A percentile compares a stretch with the other conserved stretches of the same genome.
Conservation (phyloP, 2,888 invertebrate species). For the Callimorpha dominula region DNA sequence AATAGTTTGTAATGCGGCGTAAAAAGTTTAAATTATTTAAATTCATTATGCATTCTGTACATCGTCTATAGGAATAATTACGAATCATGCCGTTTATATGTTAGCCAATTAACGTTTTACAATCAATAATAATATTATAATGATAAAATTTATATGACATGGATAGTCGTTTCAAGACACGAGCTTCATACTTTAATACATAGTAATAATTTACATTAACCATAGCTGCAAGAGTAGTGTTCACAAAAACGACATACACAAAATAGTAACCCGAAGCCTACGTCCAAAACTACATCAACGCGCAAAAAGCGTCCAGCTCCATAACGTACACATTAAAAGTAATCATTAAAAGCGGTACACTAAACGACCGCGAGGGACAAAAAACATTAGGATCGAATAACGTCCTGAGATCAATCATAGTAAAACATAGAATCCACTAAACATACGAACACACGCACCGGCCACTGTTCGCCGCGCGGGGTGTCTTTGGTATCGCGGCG, state of each 20-base stretch:
- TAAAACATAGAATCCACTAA: constrained; percentile 73
- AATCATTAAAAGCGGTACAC: constrained; percentile 73
- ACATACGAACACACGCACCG: constrained; percentile 50
- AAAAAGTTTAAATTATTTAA: constrained; percentile 56
- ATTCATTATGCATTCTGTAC: constrained; percentile 54
- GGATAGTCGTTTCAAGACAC: constrained; percentile 67
- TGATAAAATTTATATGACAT: constrained; percentile 66
- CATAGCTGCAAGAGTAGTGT: constrained; percentile 75
- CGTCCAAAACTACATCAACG: constrained; percentile 77
- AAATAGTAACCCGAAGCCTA: constrained; percentile 78
- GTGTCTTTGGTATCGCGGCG: constrained; percentile 90
- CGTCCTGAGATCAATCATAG: constrained; percentile 85
- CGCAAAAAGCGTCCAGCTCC: constrained; percentile 82
- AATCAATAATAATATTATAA: constrained; percentile 55
- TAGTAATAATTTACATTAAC: constrained; percentile 82
- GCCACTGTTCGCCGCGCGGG: constrained; percentile 77
- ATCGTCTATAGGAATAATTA: constrained; percentile 40
- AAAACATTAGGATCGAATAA: constrained; percentile 83
- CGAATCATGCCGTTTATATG: constrained; percentile 45
- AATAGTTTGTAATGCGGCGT: constrained; percentile 44
- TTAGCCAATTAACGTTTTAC: constrained; percentile 58
- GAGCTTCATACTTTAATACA: constrained; percentile 71
- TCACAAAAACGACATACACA: constrained; percentile 77
- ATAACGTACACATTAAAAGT: constrained; percentile 77
- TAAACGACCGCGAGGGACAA: constrained; percentile 74